Conservation (phyloP, 2,797 vertebrate genomes). For the Lepilemur septentrionalis region DNA sequence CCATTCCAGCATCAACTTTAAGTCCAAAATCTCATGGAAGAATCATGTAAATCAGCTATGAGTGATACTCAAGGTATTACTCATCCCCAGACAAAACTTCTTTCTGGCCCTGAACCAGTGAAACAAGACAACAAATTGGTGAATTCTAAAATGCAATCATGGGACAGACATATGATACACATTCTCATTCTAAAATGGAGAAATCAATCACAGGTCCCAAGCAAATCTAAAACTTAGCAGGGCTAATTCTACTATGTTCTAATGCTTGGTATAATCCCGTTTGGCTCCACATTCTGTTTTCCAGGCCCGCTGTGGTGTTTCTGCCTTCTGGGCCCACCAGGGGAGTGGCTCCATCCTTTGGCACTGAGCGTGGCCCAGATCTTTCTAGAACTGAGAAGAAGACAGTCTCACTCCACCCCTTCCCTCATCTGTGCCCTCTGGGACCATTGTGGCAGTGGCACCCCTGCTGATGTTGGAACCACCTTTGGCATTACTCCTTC, state of each 20-base stretch:
- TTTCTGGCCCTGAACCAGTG: not conserved
- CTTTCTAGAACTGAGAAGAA: too few species aligned
- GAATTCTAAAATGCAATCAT: not conserved
- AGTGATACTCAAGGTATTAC: not conserved
- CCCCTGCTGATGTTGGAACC: not conserved
- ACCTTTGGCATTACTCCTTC: not conserved
- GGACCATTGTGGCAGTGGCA: not conserved
- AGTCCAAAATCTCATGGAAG: not conserved
- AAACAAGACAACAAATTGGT: not conserved
- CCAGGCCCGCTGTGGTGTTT: not conserved
- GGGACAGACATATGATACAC: not conserved
- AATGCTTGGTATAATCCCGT: not conserved
- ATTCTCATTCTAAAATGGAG: not conserved
- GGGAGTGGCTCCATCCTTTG: not conserved
- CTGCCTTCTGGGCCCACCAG: not conserved
- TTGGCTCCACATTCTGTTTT: not conserved
- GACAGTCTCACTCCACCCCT: too few species aligned
- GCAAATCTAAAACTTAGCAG: not conserved
- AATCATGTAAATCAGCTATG: not conserved
- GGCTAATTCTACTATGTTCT: not conserved
- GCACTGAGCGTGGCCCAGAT: too few species aligned
- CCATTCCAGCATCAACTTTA: not conserved
- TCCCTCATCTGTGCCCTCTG: not conserved
- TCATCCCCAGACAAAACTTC: not conserved
- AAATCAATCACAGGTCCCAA: not conserved